Evolutionary conservation across 2,888 invertebrate genomes (phyloP).

Genomic region (Leucozona laternaria): DNA sequence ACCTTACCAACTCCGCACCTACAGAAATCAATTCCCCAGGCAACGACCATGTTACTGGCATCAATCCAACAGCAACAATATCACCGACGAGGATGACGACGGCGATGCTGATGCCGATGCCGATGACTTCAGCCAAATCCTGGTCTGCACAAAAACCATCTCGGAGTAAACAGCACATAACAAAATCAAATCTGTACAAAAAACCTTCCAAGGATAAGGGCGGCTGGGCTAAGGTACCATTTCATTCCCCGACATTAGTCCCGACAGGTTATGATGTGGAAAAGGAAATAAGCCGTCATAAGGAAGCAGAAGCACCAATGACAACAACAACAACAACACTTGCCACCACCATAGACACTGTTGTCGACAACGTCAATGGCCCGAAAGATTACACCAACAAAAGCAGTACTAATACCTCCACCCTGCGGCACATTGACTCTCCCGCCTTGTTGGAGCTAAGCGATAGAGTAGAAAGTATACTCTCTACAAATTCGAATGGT

Average conservation of each 20-base stretch:
- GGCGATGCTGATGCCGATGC: not conserved
- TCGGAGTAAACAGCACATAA: constrained; percentile 66
- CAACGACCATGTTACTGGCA: constrained; percentile 42
- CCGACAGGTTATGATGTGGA: constrained; percentile 64
- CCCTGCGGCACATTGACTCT: constrained; percentile 26
- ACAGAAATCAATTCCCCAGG: constrained; percentile 43
- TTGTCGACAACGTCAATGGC: constrained; percentile 71
- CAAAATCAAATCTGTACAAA: constrained; percentile 58
- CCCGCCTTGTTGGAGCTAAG: not conserved
- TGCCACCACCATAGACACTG: constrained; percentile 31
- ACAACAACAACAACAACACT: constrained; percentile 29
- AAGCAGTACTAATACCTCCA: constrained; percentile 32
- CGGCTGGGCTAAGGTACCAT: constrained; percentile 29
- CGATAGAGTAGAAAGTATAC: constrained; percentile 27
- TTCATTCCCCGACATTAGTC: constrained; percentile 64
- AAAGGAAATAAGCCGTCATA: constrained; percentile 59
- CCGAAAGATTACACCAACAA: constrained; percentile 66
- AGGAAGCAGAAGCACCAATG: constrained; percentile 33
- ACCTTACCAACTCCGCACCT: constrained; percentile 44
- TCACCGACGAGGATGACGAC: constrained; percentile 1
- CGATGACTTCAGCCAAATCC: constrained; percentile 28
- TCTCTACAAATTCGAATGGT: constrained; percentile 45
- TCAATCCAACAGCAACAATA: constrained; percentile 47
- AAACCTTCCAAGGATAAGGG: constrained; percentile 64
- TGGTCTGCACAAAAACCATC: constrained; percentile 61